phyloP scores from a whole-genome alignment of 2,797 vertebrate genomes.

The Melanotaenia maccullochi region DNA sequence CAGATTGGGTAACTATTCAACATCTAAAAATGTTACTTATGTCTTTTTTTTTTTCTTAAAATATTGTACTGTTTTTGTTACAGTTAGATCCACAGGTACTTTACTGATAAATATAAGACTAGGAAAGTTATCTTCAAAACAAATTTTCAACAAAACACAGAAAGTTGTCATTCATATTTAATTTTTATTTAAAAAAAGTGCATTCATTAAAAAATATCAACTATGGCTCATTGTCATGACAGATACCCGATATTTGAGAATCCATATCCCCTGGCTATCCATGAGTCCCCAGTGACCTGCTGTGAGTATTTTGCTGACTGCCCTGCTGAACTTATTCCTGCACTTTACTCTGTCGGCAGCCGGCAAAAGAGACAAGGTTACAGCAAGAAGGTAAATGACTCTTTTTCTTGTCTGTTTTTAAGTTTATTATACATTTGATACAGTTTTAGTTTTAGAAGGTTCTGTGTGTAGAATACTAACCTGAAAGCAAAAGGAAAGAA shows the following conservation, averaged over 20 bases:
- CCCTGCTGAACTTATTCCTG: constrained; percentile 95
- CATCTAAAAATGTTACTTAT: constrained; percentile 6
- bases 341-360: constrained; percentile 95
- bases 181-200: not conserved
- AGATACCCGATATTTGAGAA: constrained; percentile 99
- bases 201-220: not conserved
- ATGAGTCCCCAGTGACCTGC: constrained; percentile 97
- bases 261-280: constrained; percentile 94
- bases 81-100: not conserved
- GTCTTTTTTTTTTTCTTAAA: not conserved
- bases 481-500: not conserved
- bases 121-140: not conserved
- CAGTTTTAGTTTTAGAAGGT: not conserved
- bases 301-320: constrained; percentile 98
- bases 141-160: not conserved
- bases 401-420: not conserved
- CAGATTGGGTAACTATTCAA: constrained; percentile 92
- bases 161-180: not conserved
- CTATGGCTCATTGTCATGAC: constrained; percentile 38
- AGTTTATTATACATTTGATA: not conserved
- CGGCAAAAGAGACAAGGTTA: constrained; percentile 97
- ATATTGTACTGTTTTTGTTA: not conserved
- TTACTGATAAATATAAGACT: too few species aligned
- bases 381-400: constrained; percentile 93
- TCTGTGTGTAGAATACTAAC: not conserved